Evolutionary conservation across 1,140 invertebrate species (phyloP).

Genomic region (Cydia strobilella): DNA sequence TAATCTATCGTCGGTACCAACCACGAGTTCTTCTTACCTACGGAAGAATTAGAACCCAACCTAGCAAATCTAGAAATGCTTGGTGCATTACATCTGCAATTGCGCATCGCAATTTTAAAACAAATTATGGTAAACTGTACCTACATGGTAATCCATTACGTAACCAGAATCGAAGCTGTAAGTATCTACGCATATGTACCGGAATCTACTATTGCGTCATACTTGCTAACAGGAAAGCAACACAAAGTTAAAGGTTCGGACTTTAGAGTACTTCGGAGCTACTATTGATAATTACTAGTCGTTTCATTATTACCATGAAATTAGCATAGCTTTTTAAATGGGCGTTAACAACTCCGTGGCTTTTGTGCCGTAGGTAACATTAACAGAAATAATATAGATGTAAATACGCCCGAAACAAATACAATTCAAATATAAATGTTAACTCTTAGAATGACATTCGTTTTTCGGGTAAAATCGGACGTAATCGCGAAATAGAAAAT

Average conservation of each 20-base stretch:
- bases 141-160: neutral
- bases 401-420: neutral
- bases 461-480: too few species aligned
- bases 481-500: too few species aligned
- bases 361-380: neutral
- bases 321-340: constrained; percentile 52
- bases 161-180: neutral
- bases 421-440: neutral
- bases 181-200: neutral
- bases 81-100: too few species aligned
- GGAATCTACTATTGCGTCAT: neutral
- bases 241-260: constrained; percentile 1
- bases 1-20: too few species aligned
- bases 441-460: too few species aligned
- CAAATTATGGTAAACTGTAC: neutral
- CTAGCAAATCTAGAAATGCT: too few species aligned
- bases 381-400: neutral
- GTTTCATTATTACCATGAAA: constrained; percentile 34
- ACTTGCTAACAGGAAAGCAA: neutral
- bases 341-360: constrained; percentile 38
- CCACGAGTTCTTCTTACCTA: too few species aligned
- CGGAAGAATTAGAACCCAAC: too few species aligned
- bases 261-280: neutral
- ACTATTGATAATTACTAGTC: constrained; percentile 29
- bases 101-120: neutral